Evolutionary conservation across 1,140 invertebrate genomes (phyloP), one percentile per base, ranked within the genome.

Genomic region (Lineus longissimus): DNA sequence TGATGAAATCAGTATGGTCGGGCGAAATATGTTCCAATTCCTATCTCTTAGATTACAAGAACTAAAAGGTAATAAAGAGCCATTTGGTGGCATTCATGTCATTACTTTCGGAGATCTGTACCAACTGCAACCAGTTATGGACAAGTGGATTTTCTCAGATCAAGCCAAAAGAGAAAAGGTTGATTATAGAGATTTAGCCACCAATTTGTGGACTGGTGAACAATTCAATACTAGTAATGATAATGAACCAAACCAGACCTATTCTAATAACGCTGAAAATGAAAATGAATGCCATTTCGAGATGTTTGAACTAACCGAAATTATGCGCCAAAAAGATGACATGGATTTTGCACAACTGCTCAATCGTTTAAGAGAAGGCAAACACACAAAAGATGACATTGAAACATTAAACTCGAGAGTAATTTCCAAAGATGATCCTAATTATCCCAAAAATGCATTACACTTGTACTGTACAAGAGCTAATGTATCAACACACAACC

Each of bases 1-100:
- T 45, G 66, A 67, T 54, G 66, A 67, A 45, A 59, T 67, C 40
- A 61, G 61, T 1, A 67, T 67, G 66, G 62, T 67, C 19, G 59
- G 56, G 15, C 51, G 63, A 11, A 68, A 64, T 31, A 15, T 68
- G n/a, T 51, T 69, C 6, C 31, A 25, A 25, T 68, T 65, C 27
- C 40, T 68, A 27, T 40, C 59, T 61, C 60, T 54, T 6, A n/a
- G 58, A 61, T 19, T 61, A 25, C 11, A 25, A 25, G 29, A 61
- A 61, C 23, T 61, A 15, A 61, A 61, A 51, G 2, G 27, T 19
- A 61, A 51, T n/a, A 51, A 51, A 51, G 25, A 51, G 9, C 47
- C 59, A 41, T 47, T 23, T 51, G 40, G 41, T 29, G 19, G 41
- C 25, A 30, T 25, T 23, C 27, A 17, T 27, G n/a, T 61, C 11